phyloP scores from a whole-genome alignment of 2,888 invertebrate genomes.

The Lepidonotus clava region DNA sequence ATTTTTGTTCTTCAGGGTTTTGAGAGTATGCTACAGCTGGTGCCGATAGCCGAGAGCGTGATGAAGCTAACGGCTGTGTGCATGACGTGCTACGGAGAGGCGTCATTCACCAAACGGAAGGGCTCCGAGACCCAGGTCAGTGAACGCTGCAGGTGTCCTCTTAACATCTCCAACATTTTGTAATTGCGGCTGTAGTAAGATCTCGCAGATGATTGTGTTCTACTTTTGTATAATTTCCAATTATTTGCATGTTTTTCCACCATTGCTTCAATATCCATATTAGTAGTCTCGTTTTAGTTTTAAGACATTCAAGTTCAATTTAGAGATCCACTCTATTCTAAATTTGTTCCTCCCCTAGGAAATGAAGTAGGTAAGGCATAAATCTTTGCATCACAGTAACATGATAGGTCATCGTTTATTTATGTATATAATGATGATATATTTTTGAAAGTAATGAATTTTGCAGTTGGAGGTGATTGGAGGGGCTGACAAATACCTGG shows the following conservation, averaged over 20 bases:
- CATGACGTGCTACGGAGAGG: constrained; percentile 82
- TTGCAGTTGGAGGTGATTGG: constrained; percentile 83
- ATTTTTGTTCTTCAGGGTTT: constrained; percentile 79
- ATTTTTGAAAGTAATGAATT: neutral
- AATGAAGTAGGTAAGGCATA: too few relatives aligned
- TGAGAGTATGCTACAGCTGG: constrained; percentile 82
- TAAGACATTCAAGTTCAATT: too few relatives aligned
- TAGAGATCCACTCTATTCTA: too few relatives aligned
- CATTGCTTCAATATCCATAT: neutral
- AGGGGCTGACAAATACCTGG: constrained; percentile 83
- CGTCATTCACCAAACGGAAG: constrained; percentile 82
- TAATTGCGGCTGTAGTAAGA: neutral
- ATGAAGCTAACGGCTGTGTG: constrained; percentile 83
- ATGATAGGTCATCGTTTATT: too few relatives aligned
- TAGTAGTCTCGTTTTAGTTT: too few relatives aligned
- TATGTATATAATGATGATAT: too few relatives aligned
- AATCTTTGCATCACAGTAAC: too few relatives aligned
- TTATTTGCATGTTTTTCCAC: neutral
- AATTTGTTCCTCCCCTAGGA: too few relatives aligned
- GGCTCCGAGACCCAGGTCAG: constrained; percentile 81
- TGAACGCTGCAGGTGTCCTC: too few relatives aligned
- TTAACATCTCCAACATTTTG: too few relatives aligned
- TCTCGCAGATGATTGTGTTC: neutral
- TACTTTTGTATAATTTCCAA: neutral
- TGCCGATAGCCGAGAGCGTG: constrained; percentile 83